Percentiles rank a stretch among this genome's conserved stretches.
Evolutionary conservation across 2,888 invertebrate species (phyloP).

Genomic region (Ornithoptera priamus): DNA sequence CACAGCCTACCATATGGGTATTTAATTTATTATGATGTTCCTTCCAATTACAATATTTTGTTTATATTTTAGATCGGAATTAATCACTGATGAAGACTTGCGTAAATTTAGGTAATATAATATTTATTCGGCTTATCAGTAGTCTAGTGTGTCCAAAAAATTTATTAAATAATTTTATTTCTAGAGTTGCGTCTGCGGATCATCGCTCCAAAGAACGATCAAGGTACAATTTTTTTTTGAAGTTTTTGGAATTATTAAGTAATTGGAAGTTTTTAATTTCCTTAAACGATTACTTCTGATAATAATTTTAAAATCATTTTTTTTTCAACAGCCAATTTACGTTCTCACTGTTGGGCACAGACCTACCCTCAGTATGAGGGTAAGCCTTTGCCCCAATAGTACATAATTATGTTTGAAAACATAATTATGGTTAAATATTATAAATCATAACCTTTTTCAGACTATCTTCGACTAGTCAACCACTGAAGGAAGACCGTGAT

Average conservation of each 20-base stretch:
- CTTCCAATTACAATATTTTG: constrained; percentile 3
- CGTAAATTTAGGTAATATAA: constrained; percentile 48
- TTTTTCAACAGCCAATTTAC: no score
- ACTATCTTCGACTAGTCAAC: background rate
- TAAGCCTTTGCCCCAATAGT: no score
- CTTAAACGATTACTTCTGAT: no score
- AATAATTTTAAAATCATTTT: no score
- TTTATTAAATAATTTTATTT: background rate
- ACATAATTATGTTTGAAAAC: no score
- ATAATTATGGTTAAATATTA: no score
- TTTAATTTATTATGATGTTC: background rate
- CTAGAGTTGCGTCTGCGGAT: constrained; percentile 38
- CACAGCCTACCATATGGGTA: no score
- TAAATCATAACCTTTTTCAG: background rate
- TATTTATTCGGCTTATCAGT: background rate
- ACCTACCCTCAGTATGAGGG: no score
- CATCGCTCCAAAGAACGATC: constrained; percentile 16
- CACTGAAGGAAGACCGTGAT: constrained; percentile 33
- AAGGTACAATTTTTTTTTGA: background rate
- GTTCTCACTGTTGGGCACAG: no score
- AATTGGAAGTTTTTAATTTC: background rate
- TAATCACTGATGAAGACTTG: constrained; percentile 51
- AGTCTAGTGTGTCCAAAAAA: background rate
- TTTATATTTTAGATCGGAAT: constrained; percentile 42
- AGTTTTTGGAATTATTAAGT: background rate